Conservation (phyloP, 1,140 invertebrate genomes). For the Uloborus diversus region DNA sequence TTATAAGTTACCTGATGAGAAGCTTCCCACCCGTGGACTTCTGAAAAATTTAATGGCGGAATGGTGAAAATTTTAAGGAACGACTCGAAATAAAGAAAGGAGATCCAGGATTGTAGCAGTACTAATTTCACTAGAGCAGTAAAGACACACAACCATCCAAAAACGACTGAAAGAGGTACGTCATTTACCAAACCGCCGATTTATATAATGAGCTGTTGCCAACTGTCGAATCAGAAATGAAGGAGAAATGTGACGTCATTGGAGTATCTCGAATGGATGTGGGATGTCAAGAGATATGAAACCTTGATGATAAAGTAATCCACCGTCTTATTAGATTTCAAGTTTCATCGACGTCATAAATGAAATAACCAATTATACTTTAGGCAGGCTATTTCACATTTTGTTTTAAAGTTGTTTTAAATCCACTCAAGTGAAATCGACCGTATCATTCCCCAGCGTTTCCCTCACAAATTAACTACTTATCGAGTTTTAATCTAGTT, state of each 20-base stretch:
- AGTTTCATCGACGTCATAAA: too few relatives aligned
- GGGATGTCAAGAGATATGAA: too few relatives aligned
- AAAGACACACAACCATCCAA: constrained; percentile 5
- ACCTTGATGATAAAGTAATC: too few relatives aligned
- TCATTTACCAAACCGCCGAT: not conserved
- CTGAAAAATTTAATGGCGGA: constrained; percentile 47
- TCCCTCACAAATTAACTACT: too few relatives aligned
- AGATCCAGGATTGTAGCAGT: constrained; percentile 43
- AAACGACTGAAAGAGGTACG: constrained; percentile 25
- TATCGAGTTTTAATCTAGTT: too few relatives aligned
- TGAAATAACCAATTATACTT: too few relatives aligned
- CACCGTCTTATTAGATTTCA: too few relatives aligned
- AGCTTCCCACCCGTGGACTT: constrained; percentile 49
- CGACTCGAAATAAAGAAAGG: constrained; percentile 35
- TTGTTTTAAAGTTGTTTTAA: too few relatives aligned
- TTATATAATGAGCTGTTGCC: constrained; percentile 14
- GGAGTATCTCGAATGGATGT: too few relatives aligned
- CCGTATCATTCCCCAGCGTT: too few relatives aligned
- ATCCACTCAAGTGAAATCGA: too few relatives aligned
- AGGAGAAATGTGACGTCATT: constrained; percentile 26
- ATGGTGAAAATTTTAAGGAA: constrained; percentile 55
- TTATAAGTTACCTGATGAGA: constrained; percentile 55
- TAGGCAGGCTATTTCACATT: too few relatives aligned
- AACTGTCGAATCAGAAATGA: constrained; percentile 4
- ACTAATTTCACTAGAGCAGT: not conserved